A percentile compares a stretch with the other conserved stretches of the same genome.
Evolutionary conservation across 2,113 vertebrate genomes (phyloP).

Genomic region (Cephalopholis sonnerati): DNA sequence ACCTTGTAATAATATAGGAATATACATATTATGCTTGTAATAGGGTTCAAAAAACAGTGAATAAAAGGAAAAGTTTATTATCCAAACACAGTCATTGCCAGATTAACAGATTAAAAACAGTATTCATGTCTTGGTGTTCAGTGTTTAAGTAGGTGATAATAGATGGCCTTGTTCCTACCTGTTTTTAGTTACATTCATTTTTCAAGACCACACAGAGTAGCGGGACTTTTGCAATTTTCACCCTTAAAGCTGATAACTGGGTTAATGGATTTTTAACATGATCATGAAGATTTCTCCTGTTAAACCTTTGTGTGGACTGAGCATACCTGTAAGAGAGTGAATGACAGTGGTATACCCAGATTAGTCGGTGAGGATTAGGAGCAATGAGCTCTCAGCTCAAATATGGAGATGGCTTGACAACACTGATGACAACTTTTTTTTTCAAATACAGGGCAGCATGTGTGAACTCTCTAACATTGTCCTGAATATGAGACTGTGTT

Average conservation of each 20-base stretch:
- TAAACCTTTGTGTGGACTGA: conserved; percentile 24
- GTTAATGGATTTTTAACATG: conserved; percentile 44
- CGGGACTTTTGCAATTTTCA: neutral
- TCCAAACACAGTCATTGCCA: conserved; percentile 13
- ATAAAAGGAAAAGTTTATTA: neutral
- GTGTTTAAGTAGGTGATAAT: conserved; percentile 7
- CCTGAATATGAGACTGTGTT: conserved; percentile 11
- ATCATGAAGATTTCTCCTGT: conserved; percentile 25
- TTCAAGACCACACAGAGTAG: neutral
- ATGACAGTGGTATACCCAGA: conserved; percentile 46
- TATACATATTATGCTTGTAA: conserved; percentile 1
- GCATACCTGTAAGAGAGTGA: conserved; percentile 43
- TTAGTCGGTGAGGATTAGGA: conserved; percentile 59
- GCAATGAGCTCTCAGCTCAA: conserved; percentile 40
- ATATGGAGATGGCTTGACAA: conserved; percentile 31
- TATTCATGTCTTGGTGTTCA: conserved; percentile 4
- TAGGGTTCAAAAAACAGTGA: conserved; percentile 15
- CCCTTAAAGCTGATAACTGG: conserved; percentile 30
- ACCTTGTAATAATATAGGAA: conserved; percentile 35
- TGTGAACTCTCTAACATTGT: conserved; percentile 4
- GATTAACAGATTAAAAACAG: conserved; percentile 35
- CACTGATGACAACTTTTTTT: conserved; percentile 19
- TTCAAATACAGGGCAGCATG: neutral
- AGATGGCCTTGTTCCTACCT: neutral
- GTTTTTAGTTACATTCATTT: conserved; percentile 10